phyloP scores from a whole-genome alignment of 2,797 vertebrate species.

The Eulemur coronatus region DNA sequence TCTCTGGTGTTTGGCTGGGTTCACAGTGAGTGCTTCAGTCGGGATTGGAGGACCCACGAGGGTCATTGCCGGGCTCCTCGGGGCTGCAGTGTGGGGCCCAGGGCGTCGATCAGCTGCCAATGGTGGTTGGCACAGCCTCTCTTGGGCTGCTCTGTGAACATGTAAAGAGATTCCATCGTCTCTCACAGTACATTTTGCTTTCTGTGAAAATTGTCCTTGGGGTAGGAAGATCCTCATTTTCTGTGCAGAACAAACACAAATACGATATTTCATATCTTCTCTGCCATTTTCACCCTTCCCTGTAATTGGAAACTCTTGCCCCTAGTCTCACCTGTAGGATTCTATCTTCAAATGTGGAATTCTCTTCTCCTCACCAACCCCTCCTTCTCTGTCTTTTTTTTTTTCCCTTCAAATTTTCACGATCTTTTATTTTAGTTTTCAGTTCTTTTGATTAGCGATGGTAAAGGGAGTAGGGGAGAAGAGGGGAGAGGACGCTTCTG shows the following conservation, averaged over 20 bases:
- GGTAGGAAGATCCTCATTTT: slow-evolving; percentile 67
- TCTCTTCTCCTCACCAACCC: not conserved
- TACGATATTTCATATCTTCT: slow-evolving; percentile 70
- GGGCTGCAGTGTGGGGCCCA: accelerated
- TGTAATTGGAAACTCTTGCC: slow-evolving; percentile 73
- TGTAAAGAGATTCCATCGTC: not conserved
- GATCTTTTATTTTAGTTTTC: slow-evolving; percentile 11
- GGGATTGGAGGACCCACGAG: not conserved
- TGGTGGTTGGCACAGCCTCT: accelerated
- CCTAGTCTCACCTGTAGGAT: slow-evolving; percentile 63
- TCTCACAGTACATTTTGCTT: not conserved
- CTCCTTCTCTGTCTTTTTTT: not conserved
- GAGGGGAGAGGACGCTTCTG: not conserved
- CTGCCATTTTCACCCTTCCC: slow-evolving; percentile 49
- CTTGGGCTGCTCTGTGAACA: not conserved
- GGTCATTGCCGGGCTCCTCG: accelerated
- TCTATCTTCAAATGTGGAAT: slow-evolving; percentile 50
- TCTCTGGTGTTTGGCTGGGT: not conserved
- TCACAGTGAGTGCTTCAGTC: accelerated
- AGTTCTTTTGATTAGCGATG: slow-evolving; percentile 35
- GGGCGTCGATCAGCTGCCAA: accelerated
- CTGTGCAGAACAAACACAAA: slow-evolving; percentile 61
- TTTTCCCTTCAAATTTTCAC: not conserved
- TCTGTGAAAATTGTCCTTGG: slow-evolving; percentile 63
- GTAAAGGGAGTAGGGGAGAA: not conserved